Base-by-base conservation (phyloP, 2,888 invertebrate genomes). In the Hydriomena furcata region DNA sequence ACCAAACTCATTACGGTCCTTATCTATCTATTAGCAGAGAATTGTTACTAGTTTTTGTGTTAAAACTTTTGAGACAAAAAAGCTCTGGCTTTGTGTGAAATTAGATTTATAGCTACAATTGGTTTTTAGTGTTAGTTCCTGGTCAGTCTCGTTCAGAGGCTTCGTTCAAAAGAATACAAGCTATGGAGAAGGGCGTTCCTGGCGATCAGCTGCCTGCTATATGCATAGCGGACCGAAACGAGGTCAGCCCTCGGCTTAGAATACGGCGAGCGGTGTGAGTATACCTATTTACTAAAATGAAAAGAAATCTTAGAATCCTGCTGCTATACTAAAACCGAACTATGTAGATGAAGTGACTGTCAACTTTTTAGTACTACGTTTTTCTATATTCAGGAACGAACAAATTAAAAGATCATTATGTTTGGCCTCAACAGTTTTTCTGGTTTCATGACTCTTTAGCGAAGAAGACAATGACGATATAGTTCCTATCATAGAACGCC, bases 381-480 rank as follows among this genome's bases (percentile, higher is more conserved):
- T n/a, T n/a, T n/a, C n/a, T n/a, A n/a, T n/a, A n/a, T n/a, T n/a
- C n/a, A n/a, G n/a, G n/a, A n/a, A n/a, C n/a, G n/a, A n/a, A n/a
- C n/a, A n/a, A n/a, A n/a, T n/a, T n/a, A n/a, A n/a, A n/a, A n/a
- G n/a, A n/a, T n/a, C n/a, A n/a, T 27, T 17, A 10, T 4, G 11
- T 42, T 38, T 31, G 21, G 20, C 7, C 17, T 11, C 31, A 35
- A 13, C 12, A 4, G 13, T 32, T 5, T 5, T 1, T 17, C 5
- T n/a, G 0, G n/a, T n/a, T 2, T 17, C 17, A 17, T 3, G 3
- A 1, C n/a, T 21, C 28, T 28, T n/a, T 7, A 94, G 94, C 0
- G 94, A 94, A 69, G 94, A 94, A 77, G 94, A 94, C 65, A 93
- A 94, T 65, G 94, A 94, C 60, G 94, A 94, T 61, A 76, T 94